Evolutionary conservation across 1,140 invertebrate species (phyloP).

Genomic region (Chelonus insularis): DNA sequence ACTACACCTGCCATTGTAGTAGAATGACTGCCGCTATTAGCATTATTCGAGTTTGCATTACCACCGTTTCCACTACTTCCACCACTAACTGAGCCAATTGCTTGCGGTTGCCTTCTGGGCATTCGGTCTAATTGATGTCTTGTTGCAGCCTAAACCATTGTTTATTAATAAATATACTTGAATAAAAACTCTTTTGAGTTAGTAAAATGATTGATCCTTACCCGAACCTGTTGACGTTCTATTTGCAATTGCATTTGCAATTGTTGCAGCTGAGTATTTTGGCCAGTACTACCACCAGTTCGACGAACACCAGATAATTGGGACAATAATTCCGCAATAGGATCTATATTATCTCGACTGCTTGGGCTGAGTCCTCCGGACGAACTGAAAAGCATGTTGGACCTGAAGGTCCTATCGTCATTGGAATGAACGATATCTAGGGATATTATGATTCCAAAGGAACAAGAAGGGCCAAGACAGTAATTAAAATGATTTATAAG

Average conservation of each 20-base stretch:
- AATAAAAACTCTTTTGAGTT: too few species aligned
- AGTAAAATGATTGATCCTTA: too few species aligned
- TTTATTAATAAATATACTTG: constrained; percentile 23
- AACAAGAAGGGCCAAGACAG: neutral
- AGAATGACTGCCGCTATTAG: constrained; percentile 52
- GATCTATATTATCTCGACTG: constrained; percentile 87
- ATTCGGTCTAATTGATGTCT: constrained; percentile 85
- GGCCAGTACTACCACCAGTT: constrained; percentile 62
- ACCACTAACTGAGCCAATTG: constrained; percentile 53
- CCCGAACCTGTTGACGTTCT: constrained; percentile 82
- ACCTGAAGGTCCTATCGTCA: constrained; percentile 56
- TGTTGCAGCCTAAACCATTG: constrained; percentile 64
- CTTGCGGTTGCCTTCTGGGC: constrained; percentile 73
- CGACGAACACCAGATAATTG: constrained; percentile 88
- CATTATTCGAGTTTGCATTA: constrained; percentile 47
- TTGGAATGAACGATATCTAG: constrained; percentile 13
- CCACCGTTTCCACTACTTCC: constrained; percentile 42
- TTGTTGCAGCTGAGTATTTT: constrained; percentile 77
- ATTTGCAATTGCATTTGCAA: constrained; percentile 88
- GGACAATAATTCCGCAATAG: constrained; percentile 90
- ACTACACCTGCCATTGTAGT: constrained; percentile 50
- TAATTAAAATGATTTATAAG: neutral
- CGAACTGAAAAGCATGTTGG: constrained; percentile 90
- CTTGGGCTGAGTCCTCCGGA: constrained; percentile 83
- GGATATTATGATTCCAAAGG: neutral